Base-by-base conservation (phyloP, 2,888 invertebrate genomes). In the Philaethria dido region DNA sequence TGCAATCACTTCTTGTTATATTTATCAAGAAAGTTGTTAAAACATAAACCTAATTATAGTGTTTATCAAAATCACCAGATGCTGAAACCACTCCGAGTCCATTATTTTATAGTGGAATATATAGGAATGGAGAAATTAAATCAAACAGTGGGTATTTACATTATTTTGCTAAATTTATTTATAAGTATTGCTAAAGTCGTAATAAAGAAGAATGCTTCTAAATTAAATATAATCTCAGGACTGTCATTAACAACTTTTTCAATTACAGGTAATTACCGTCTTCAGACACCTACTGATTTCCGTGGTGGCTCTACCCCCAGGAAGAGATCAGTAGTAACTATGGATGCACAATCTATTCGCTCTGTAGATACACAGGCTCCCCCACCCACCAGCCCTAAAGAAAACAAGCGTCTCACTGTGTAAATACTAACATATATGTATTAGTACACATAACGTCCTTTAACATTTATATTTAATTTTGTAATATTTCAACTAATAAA, bases 281-380 rank as follows among this genome's bases (percentile, higher is more conserved):
- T 87, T 9, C 69, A 64, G 20, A 87, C 88, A 9, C 78, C 80
- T 13, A 84, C 75, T 60, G 88, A 88, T 45, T 63, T 78, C 45
- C 80, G 85, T n/a, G 87, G 84, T 3, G 82, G 73, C 6, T 76
- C 76, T 1, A 89, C 91, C 0, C 89, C 90, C 48, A 82, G 89
- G 1, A 91, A 91, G 74, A 80, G 92, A 3, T 91, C 91, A 1
- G 85, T 87, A 5, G 82, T 72, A 0, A 89, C 90, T 0, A 88
- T 91, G 88, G 92, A 92, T 66, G 92, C 89, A 0, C 89, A 89
- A 72, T 92, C 92, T 1, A 78, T 92, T 29, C 85, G 92, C 36
- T 93, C 92, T 0, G 76, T 88, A 20, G 92, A 91, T 61, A 89
- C 91, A 0, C 91, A 88, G 0, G 89, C 88, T n/a, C 92, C 92